Base-by-base conservation (phyloP, 2,113 vertebrate genomes). In the Zapornia atra region DNA sequence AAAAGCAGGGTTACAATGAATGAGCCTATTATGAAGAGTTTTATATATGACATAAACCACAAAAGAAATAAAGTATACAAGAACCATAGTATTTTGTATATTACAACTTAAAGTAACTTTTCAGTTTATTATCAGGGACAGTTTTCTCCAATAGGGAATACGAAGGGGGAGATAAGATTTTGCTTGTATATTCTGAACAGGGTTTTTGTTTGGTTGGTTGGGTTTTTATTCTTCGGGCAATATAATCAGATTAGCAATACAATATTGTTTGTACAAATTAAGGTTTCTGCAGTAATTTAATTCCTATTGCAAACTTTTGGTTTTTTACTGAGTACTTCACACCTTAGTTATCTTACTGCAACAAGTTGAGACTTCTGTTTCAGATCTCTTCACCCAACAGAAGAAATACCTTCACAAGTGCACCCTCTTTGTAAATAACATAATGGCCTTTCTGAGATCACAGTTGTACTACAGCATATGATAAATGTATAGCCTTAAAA, bases 1-100 rank as follows among this genome's bases (percentile, higher is more conserved):
- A 88, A 95, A 94, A 94, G 65, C 66, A 75, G 28, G 28, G 77
- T 72, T 93, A 93, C n/a, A 96, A 50, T 94, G 84, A 97, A 96
- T 92, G 72, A 97, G 61, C 51, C 94, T 97, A 89, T 65, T 82
- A 94, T n/a, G 42, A 94, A 95, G n/a, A 86, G 72, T 51, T 90
- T 48, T 80, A 73, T 54, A 46, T 65, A 90, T 59, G 29, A 82
- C 76, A 83, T 42, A 54, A 90, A 95, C 28, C 68, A 93, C 38
- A 82, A 77, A 82, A 90, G 57, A 92, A 93, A 95, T 21, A 50
- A 76, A 82, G 65, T 72, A 86, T 94, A 94, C 54, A 91, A 75
- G 64, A 89, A 56, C 24, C 86, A 84, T 81, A 82, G 60, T 40
- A 70, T 17, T 78, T 34, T 71, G 84, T 86, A 46, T 83, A 82